Base-by-base conservation (phyloP, 2,113 vertebrate species). In the Aspidoscelis tigris region DNA sequence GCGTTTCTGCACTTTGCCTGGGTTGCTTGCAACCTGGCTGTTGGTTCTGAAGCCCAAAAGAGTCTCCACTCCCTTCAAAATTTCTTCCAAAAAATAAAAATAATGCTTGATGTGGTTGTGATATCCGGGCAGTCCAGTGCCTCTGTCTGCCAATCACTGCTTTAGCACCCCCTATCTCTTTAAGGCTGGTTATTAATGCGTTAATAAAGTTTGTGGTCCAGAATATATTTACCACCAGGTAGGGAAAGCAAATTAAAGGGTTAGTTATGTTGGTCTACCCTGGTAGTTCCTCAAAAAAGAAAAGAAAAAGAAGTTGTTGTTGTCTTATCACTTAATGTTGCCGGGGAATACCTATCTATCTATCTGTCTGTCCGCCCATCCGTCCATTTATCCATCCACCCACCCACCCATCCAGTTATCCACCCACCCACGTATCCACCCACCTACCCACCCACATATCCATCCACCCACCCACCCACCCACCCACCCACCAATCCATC, bases 181-280 rank as follows among this genome's bases (percentile, higher is more conserved):
- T 83, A 71, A 80, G 61, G 21, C 50, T 70, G 80, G 69, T 83
- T 69, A 74, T 58, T 74, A 87, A 87, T 83, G 76, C 76, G 55
- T 80, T 61, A 76, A 70, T 41, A 80, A 76, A 75, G 76, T 18
- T 68, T 33, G 43, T 33, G 33, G 33, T 33, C 33, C 33, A 33
- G 61, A 39, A 7, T 1, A 4, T 24, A 44, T 8, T 41, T 3
- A 44, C 20, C 20, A 44, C 20, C 3, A 43, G 41, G 71, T 43
- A 3, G 21, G 43, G 9, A 9, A 22, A 22, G 26, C 68, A 69
- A 61, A 61, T 4, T 18, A 18, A 61, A 61, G 16, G 53, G 10
- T 55, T 55, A 12, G n/a, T 11, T 4, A 39, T 39, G 33, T 70
- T 18, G 14, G 11, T 33, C 2, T 6, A 70, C 11, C 14, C 69